phyloP scores from a whole-genome alignment of 2,888 invertebrate genomes.

The Trachelus iudaicus region DNA sequence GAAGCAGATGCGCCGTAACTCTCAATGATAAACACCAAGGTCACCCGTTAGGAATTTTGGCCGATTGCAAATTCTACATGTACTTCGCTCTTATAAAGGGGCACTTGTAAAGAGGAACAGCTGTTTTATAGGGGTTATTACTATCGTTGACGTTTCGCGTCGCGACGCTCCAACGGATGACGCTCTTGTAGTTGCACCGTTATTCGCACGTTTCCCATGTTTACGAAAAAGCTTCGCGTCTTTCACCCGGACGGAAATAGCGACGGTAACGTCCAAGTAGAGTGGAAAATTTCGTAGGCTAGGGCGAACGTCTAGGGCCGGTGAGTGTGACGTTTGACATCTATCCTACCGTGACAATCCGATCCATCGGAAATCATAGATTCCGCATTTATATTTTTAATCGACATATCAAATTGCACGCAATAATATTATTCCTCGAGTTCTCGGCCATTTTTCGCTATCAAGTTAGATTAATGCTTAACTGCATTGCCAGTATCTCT shows the following conservation, averaged over 20 bases:
- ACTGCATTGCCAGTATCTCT: background rate
- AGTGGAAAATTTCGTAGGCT: background rate
- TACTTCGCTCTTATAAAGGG: background rate
- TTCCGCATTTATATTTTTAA: background rate
- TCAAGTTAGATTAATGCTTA: background rate
- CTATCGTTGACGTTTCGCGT: background rate
- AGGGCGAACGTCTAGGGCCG: background rate
- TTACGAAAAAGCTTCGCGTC: background rate
- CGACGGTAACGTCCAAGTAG: background rate
- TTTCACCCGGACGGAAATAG: background rate
- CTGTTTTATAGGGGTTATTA: background rate
- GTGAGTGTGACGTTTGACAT: background rate
- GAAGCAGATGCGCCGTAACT: background rate
- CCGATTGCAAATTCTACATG: background rate
- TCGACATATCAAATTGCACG: background rate
- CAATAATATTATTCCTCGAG: background rate
- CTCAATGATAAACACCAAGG: background rate
- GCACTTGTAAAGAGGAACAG: background rate
- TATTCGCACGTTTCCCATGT: background rate
- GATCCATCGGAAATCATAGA: background rate
- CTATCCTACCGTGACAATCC: background rate
- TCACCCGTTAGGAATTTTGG: background rate
- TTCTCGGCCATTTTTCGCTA: background rate
- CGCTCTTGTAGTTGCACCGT: constrained; percentile 1
- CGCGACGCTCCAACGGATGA: background rate